Conservation (phyloP, 2,888 invertebrate species). For the Calameuta idolon region DNA sequence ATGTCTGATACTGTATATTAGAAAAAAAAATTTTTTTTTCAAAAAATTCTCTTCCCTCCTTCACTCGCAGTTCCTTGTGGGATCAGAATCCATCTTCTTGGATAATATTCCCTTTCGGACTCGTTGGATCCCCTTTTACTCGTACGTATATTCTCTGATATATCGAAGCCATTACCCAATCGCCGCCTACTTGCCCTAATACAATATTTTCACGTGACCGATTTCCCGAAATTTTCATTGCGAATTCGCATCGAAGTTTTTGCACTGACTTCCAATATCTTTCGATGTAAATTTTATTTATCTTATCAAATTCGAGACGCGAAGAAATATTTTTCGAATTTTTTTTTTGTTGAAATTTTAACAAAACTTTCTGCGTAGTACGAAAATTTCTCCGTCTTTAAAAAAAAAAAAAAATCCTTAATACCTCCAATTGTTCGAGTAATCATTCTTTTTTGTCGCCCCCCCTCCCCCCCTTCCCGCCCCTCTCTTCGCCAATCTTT, state of each 20-base stretch:
- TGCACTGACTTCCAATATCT: not conserved
- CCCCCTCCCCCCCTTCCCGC: accelerated
- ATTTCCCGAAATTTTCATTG: not conserved
- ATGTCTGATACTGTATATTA: not conserved
- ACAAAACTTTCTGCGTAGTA: not conserved
- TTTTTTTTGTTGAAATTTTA: not conserved
- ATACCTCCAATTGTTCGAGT: not conserved
- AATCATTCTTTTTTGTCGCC: not conserved
- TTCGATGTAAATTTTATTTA: too few species aligned
- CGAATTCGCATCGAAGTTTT: too few species aligned
- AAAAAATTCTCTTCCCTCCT: not conserved
- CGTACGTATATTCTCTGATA: not conserved
- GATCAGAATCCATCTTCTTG: not conserved
- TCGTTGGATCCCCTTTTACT: not conserved
- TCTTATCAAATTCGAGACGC: too few species aligned
- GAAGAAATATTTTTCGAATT: not conserved
- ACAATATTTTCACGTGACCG: not conserved
- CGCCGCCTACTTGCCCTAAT: not conserved
- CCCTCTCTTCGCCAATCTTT: too few species aligned
- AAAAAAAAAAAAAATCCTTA: not conserved
- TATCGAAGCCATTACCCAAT: not conserved
- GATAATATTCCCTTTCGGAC: not conserved
- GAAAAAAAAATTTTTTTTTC: not conserved
- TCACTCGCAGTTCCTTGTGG: not conserved
- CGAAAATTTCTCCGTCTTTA: too few species aligned